Percentiles rank a stretch among this genome's conserved stretches.
These are phyloP conservation scores for Caenorhabditis imperialis DNA, from an alignment of 2,888 invertebrate genomes.

Conservation along the genomic window DNA sequence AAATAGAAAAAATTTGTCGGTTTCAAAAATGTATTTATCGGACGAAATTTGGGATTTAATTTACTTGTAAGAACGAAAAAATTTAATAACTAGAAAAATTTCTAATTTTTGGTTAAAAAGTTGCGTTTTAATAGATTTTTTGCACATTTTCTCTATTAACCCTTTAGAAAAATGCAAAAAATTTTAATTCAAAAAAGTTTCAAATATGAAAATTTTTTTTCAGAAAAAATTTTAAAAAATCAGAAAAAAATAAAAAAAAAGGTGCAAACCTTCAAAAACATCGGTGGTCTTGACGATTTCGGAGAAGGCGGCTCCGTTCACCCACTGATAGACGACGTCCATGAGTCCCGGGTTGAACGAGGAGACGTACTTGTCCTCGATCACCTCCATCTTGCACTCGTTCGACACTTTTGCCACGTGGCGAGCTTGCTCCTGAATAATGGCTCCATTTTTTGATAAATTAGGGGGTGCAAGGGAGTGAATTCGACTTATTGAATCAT, in stretches of 20 bases:
- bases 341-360: constrained; percentile 94
- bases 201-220: too few species aligned
- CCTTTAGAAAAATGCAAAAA: neutral
- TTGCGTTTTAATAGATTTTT: neutral
- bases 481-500: too few species aligned
- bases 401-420: constrained; percentile 89
- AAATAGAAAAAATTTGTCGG: too few species aligned
- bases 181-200: neutral
- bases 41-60: too few species aligned
- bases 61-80: too few species aligned
- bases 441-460: too few species aligned
- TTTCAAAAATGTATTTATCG: too few species aligned
- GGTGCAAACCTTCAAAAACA: constrained; percentile 94
- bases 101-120: neutral
- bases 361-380: constrained; percentile 82
- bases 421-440: constrained; percentile 90
- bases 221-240: neutral
- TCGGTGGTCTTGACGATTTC: constrained; percentile 96
- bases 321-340: constrained; percentile 97
- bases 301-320: constrained; percentile 91
- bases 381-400: constrained; percentile 80
- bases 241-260: too few species aligned
- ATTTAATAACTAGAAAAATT: neutral
- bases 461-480: too few species aligned
- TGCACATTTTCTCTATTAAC: neutral